phyloP scores from a whole-genome alignment of 2,797 vertebrate genomes.

The Epinephelus malabaricus region DNA sequence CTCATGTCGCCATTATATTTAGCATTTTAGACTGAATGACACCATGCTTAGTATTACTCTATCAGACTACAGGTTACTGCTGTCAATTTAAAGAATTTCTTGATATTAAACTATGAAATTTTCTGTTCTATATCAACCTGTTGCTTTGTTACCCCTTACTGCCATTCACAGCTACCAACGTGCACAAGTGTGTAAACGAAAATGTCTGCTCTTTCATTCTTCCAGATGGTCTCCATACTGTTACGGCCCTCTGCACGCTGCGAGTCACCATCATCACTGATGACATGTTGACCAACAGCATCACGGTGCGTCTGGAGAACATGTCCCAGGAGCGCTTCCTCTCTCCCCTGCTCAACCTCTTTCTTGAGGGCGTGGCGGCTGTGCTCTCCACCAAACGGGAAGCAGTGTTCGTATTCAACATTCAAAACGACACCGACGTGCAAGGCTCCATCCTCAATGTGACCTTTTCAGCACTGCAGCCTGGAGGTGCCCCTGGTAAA shows the following conservation, averaged over 20 bases:
- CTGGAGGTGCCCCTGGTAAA: constrained; percentile 84
- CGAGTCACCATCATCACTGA: constrained; percentile 97
- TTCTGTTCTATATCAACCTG: neutral
- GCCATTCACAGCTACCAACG: neutral
- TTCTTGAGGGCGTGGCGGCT: constrained; percentile 94
- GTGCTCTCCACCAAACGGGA: constrained; percentile 94
- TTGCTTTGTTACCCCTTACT: neutral
- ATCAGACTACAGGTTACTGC: neutral
- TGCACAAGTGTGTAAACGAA: neutral
- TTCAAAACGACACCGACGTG: constrained; percentile 97
- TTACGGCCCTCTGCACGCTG: constrained; percentile 91
- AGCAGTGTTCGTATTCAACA: constrained; percentile 94
- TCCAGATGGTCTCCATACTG: constrained; percentile 91
- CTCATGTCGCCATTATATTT: neutral
- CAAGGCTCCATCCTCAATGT: constrained; percentile 95
- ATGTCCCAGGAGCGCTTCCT: constrained; percentile 99
- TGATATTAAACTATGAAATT: neutral
- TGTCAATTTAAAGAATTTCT: neutral
- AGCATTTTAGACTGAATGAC: neutral
- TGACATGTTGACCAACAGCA: constrained; percentile 98
- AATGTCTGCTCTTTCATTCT: neutral
- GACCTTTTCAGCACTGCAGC: constrained; percentile 95
- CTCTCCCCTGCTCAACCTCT: constrained; percentile 92
- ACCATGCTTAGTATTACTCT: neutral
- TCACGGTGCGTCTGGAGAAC: constrained; percentile 97